phyloP scores from a whole-genome alignment of 2,888 invertebrate genomes.

The Noctua janthe region DNA sequence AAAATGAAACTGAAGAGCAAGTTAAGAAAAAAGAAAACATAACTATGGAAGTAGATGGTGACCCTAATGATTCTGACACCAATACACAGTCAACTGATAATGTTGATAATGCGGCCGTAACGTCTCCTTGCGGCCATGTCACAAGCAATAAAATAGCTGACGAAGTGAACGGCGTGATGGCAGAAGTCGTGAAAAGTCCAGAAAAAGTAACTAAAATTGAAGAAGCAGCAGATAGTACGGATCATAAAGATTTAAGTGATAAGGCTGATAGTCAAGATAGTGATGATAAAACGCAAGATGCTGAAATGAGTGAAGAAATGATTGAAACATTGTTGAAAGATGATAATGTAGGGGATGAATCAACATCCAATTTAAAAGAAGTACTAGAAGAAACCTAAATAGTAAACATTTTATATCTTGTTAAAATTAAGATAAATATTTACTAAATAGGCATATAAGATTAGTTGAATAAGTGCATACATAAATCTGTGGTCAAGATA shows the following conservation, averaged over 20 bases:
- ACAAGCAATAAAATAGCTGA: constrained; percentile 26
- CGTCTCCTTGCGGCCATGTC: neutral
- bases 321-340: constrained; percentile 82
- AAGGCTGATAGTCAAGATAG: constrained; percentile 62
- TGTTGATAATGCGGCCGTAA: neutral
- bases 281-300: constrained; percentile 73
- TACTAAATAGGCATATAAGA: constrained; percentile 52
- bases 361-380: constrained; percentile 59
- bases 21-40: constrained; percentile 26
- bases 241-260: constrained; percentile 47
- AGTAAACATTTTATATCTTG: constrained; percentile 55
- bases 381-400: constrained; percentile 62
- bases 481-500: constrained; percentile 51
- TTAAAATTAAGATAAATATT: constrained; percentile 59
- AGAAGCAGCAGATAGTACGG: constrained; percentile 24
- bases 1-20: constrained; percentile 25
- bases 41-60: constrained; percentile 29
- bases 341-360: constrained; percentile 70
- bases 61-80: constrained; percentile 33
- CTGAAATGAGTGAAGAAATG: constrained; percentile 83
- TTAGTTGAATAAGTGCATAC: constrained; percentile 61
- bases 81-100: constrained; percentile 14
- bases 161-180: constrained; percentile 40
- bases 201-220: constrained; percentile 25
- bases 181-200: constrained; percentile 17